Evolutionary conservation across 2,113 vertebrate genomes (phyloP).

Genomic region (Ciconia boyciana): DNA sequence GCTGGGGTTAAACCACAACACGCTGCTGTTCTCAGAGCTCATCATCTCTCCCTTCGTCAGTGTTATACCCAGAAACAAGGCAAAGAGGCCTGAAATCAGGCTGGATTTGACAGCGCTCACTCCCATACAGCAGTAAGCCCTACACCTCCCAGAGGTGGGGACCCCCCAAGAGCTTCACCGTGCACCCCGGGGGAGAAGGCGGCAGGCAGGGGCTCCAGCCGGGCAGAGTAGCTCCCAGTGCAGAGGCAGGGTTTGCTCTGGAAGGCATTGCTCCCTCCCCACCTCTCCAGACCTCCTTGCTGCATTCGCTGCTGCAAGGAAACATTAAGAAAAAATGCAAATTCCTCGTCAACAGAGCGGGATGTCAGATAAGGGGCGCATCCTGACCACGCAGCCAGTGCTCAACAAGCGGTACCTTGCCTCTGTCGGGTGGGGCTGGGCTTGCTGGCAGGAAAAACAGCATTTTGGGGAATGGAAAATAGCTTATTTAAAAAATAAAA

Average conservation of each 20-base stretch:
- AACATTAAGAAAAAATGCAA: background rate
- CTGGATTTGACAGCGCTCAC: accelerated
- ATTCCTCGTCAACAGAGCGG: background rate
- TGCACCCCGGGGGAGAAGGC: background rate
- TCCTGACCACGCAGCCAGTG: background rate
- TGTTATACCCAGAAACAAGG: background rate
- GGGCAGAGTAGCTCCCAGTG: background rate
- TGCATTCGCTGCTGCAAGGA: accelerated
- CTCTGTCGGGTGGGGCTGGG: background rate
- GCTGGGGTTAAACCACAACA: too few species aligned
- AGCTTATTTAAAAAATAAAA: background rate
- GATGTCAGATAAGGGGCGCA: background rate
- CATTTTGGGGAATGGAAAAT: background rate
- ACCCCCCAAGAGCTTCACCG: accelerated
- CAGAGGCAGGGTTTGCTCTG: background rate
- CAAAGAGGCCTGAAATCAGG: background rate
- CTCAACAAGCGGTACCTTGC: background rate
- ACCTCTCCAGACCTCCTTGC: background rate
- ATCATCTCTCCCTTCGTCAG: background rate
- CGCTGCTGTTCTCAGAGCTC: background rate
- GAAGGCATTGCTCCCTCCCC: background rate
- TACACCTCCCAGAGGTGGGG: background rate
- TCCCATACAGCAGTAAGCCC: background rate
- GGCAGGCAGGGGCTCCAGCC: background rate
- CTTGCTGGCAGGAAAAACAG: background rate